A percentile compares a stretch with the other conserved stretches of the same genome.
phyloP scores from a whole-genome alignment of 1,140 invertebrate species.

The Drosophila ananassae region DNA sequence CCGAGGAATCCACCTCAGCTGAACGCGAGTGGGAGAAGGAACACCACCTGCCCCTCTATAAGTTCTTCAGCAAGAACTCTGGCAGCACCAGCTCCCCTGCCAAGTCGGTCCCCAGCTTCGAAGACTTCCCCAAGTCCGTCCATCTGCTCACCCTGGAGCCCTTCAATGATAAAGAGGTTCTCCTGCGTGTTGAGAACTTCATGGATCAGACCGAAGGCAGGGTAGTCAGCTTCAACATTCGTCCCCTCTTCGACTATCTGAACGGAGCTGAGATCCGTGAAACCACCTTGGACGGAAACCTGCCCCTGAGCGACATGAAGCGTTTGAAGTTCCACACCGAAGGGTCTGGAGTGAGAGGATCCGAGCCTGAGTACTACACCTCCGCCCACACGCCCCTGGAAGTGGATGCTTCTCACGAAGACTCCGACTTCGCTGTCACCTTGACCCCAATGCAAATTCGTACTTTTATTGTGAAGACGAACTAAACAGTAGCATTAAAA shows the following conservation, averaged over 20 bases:
- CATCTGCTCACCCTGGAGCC: conserved; percentile 95
- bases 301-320: conserved; percentile 61
- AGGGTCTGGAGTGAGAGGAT: conserved; percentile 27
- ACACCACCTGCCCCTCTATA: conserved; percentile 71
- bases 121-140: conserved; percentile 88
- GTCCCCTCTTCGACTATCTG: conserved; percentile 55
- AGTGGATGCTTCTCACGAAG: conserved; percentile 33
- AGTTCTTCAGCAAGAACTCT: conserved; percentile 78
- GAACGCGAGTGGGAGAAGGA: conserved; percentile 60
- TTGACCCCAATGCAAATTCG: conserved; percentile 76
- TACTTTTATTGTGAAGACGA: conserved; percentile 60
- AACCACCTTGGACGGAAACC: conserved; percentile 73
- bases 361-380: conserved; percentile 27
- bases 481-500: conserved; percentile 2
- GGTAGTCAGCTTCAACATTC: conserved; percentile 78
- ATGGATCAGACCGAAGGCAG: conserved; percentile 91
- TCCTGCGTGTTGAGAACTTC: conserved; percentile 95
- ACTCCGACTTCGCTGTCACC: conserved; percentile 62
- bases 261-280: conserved; percentile 60
- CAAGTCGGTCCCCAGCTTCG: conserved; percentile 53
- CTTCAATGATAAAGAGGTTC: conserved; percentile 88
- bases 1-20: conserved; percentile 33
- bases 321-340: conserved; percentile 71
- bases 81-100: conserved; percentile 62
- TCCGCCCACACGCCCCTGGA: conserved; percentile 34